These are phyloP conservation scores for Netelia fuscicornis DNA, from an alignment of 2,888 invertebrate species.

Conservation along the genomic window DNA sequence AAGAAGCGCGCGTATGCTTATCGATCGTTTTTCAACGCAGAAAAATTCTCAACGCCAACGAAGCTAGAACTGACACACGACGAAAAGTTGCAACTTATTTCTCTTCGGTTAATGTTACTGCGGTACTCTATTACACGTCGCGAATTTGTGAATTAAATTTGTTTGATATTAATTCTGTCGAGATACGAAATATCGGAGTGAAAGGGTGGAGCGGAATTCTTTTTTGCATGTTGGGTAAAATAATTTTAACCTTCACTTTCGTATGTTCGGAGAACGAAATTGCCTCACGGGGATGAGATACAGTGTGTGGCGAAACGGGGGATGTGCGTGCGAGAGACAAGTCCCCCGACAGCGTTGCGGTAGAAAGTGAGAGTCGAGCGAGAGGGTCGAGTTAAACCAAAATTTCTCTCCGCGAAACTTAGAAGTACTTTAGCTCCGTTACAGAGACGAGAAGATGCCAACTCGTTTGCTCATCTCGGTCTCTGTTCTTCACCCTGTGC, in stretches of 20 bases:
- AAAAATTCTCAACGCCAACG: neutral
- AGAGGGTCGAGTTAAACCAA: slow-evolving; percentile 32
- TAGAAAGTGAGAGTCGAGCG: slow-evolving; percentile 41
- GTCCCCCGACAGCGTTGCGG: slow-evolving; percentile 47
- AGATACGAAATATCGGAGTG: neutral
- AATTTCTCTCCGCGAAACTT: slow-evolving; percentile 59
- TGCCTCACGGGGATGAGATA: slow-evolving; percentile 11
- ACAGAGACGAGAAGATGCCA: slow-evolving; percentile 44
- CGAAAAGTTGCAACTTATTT: neutral
- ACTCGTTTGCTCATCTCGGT: slow-evolving; percentile 42
- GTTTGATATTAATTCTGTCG: neutral
- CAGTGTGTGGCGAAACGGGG: neutral
- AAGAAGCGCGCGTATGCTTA: slow-evolving; percentile 61
- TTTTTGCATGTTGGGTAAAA: slow-evolving; percentile 3
- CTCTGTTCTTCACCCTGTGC: slow-evolving; percentile 16
- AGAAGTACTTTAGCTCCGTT: slow-evolving; percentile 54
- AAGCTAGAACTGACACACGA: neutral
- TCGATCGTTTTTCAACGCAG: slow-evolving; percentile 39
- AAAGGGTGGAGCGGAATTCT: neutral
- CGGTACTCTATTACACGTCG: neutral
- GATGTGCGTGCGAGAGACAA: slow-evolving; percentile 44
- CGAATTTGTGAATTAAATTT: neutral
- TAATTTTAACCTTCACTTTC: slow-evolving; percentile 41
- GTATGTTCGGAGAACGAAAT: slow-evolving; percentile 36
- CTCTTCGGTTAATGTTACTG: neutral